Conservation (phyloP, 1,140 invertebrate genomes). For the Oncopodura yosiiana region DNA sequence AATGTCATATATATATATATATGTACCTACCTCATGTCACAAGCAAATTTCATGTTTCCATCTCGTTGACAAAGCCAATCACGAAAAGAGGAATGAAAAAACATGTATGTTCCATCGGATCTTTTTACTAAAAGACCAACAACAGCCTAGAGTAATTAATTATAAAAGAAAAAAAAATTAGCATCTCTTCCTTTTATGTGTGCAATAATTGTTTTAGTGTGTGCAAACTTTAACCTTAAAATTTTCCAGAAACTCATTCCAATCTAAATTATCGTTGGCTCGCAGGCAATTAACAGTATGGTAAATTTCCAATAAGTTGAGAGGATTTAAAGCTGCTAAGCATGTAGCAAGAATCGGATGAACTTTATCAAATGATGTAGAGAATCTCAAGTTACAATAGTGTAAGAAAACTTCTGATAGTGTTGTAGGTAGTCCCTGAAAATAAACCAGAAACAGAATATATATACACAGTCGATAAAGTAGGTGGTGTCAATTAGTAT, state of each 20-base stretch:
- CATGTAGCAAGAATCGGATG: constrained; percentile 73
- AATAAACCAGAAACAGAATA: constrained; percentile 5
- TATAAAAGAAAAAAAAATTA: neutral
- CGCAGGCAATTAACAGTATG: constrained; percentile 82
- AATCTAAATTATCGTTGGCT: constrained; percentile 64
- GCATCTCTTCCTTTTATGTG: neutral
- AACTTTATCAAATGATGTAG: constrained; percentile 85
- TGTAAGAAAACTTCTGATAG: constrained; percentile 85
- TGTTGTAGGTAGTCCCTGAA: constrained; percentile 67
- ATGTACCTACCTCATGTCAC: constrained; percentile 49
- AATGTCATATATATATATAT: too few species aligned
- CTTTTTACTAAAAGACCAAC: constrained; percentile 77
- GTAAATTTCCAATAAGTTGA: constrained; percentile 83
- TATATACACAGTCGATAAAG: too few species aligned
- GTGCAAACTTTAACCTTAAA: constrained; percentile 51
- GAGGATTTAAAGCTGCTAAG: constrained; percentile 76
- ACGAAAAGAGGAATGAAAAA: constrained; percentile 90
- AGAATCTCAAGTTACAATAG: constrained; percentile 86
- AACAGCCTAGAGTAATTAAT: constrained; percentile 46
- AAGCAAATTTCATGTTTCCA: constrained; percentile 81
- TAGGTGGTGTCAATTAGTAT: too few species aligned
- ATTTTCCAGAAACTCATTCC: constrained; percentile 77
- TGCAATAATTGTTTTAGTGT: neutral
- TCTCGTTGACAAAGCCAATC: constrained; percentile 90
- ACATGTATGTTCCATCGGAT: constrained; percentile 87